Conservation (phyloP, 2,113 vertebrate species). For the Bos indicus region DNA sequence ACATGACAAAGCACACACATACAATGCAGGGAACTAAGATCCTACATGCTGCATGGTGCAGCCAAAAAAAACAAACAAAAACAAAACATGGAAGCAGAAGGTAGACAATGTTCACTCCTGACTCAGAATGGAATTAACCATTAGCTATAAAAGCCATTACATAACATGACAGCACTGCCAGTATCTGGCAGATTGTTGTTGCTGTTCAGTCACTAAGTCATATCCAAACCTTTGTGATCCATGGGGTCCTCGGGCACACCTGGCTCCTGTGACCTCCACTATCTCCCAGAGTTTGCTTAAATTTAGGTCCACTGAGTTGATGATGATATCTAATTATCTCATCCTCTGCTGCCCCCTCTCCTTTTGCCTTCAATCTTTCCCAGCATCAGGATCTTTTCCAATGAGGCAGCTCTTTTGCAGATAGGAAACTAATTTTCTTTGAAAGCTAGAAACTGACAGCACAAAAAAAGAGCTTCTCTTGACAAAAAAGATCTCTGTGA, state of each 20-base stretch:
- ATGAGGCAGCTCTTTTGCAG: not conserved
- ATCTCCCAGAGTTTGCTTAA: not conserved
- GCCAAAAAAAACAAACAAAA: not conserved
- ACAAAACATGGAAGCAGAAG: not conserved
- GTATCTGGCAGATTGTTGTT: not conserved
- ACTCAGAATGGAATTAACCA: not conserved
- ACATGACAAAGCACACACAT: not conserved
- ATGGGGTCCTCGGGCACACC: not conserved
- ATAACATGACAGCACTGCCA: not conserved
- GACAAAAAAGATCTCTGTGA: not conserved
- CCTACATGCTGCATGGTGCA: not conserved
- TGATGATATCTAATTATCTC: not conserved
- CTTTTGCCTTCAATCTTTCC: not conserved
- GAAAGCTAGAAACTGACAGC: not conserved
- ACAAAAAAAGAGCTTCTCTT: not conserved
- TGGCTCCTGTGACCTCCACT: too few relatives aligned
- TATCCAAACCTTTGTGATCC: not conserved
- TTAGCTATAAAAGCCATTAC: not conserved
- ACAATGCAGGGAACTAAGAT: not conserved
- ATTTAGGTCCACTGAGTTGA: not conserved
- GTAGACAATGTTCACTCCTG: not conserved
- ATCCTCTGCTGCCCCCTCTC: not conserved
- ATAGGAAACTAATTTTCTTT: not conserved
- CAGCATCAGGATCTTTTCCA: not conserved
- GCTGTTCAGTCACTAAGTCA: not conserved